Conservation (phyloP, 2,797 vertebrate genomes). For the Ptychadena robeensis region DNA sequence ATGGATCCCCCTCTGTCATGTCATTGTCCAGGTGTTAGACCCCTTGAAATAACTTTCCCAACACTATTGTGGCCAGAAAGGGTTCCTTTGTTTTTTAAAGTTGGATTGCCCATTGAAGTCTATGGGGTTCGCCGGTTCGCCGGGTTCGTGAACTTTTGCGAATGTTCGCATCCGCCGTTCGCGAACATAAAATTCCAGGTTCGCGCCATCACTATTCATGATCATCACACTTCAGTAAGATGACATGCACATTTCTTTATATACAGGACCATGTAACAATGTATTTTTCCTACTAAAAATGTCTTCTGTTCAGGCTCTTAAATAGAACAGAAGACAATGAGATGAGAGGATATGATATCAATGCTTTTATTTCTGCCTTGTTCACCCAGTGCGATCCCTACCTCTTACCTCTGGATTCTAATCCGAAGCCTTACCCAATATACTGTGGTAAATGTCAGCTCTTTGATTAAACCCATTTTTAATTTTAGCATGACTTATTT, state of each 20-base stretch:
- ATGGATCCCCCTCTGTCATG: too few relatives aligned
- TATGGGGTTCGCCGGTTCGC: too few relatives aligned
- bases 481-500: slow-evolving; percentile 49
- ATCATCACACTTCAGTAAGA: background rate
- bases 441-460: slow-evolving; percentile 45
- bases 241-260: background rate
- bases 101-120: too few relatives aligned
- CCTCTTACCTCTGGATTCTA: slow-evolving; percentile 16
- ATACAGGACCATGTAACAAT: background rate
- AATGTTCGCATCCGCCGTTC: too few relatives aligned
- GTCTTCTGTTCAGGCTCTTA: slow-evolving; percentile 7
- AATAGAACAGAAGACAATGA: slow-evolving; percentile 6
- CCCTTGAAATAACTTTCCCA: too few relatives aligned
- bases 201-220: too few relatives aligned
- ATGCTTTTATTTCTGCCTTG: slow-evolving; percentile 25
- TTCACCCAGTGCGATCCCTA: slow-evolving; percentile 1
- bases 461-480: slow-evolving; percentile 55
- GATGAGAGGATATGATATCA: slow-evolving; percentile 2
- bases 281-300: slow-evolving; percentile 15
- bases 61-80: too few relatives aligned
- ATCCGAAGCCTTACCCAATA: slow-evolving; percentile 29
- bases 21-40: too few relatives aligned
- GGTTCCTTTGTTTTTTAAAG: too few relatives aligned
- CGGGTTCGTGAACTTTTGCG: too few relatives aligned
- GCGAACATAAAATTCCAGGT: too few relatives aligned